Evolutionary conservation across 2,797 vertebrate genomes (phyloP).

Genomic region (Falco cherrug): DNA sequence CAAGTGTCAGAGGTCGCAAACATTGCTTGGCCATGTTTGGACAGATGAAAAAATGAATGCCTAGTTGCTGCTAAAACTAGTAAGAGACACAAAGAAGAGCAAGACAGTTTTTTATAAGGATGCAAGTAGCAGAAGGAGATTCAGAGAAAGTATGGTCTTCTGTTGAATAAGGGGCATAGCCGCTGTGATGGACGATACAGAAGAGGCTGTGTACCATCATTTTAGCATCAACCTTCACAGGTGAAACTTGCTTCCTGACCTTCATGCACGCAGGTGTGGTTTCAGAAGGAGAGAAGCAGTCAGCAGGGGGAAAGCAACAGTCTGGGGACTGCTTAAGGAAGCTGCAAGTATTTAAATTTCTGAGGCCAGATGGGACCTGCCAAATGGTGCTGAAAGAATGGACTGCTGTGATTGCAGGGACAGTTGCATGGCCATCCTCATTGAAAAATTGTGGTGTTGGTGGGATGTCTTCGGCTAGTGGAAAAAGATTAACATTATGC

Average conservation of each 20-base stretch:
- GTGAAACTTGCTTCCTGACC: background rate
- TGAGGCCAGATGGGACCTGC: background rate
- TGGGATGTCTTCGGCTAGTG: background rate
- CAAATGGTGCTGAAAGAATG: background rate
- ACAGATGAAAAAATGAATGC: background rate
- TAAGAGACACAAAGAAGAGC: background rate
- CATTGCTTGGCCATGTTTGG: background rate
- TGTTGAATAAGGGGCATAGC: background rate
- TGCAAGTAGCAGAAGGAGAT: background rate
- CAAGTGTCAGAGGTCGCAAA: background rate
- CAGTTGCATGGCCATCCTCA: background rate
- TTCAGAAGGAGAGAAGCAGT: background rate
- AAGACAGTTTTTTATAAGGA: background rate
- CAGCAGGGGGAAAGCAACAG: background rate
- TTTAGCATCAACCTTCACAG: background rate
- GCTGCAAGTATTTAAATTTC: background rate
- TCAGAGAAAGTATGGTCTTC: background rate
- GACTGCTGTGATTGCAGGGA: background rate
- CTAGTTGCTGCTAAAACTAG: background rate
- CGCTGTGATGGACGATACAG: background rate
- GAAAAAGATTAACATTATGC: background rate
- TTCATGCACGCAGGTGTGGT: background rate
- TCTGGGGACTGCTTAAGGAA: background rate
- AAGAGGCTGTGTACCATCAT: background rate
- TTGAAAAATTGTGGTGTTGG: background rate